phyloP scores from a whole-genome alignment of 2,113 vertebrate genomes.

The Leptodactylus fuscus region DNA sequence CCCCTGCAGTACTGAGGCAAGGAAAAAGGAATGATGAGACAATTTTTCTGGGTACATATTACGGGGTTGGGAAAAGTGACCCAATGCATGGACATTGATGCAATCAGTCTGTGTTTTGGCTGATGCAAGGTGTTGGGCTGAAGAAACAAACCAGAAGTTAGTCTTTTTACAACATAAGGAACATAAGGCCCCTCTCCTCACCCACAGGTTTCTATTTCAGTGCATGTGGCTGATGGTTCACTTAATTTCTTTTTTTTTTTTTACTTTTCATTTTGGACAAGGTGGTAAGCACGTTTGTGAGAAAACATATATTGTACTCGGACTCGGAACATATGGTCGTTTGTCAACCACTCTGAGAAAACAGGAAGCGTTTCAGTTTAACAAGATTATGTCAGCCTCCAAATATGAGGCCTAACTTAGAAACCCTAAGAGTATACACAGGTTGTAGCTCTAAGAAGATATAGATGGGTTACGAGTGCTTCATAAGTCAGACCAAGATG shows the following conservation, averaged over 20 bases:
- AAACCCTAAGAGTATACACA: conserved; percentile 55
- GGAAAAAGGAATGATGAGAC: no score
- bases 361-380: conserved; percentile 52
- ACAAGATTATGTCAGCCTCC: conserved; percentile 47
- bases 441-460: neutral
- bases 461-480: neutral
- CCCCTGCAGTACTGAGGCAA: no score
- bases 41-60: no score
- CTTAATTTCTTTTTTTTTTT: neutral
- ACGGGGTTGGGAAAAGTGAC: no score
- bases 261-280: neutral
- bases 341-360: conserved; percentile 57
- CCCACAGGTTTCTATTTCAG: neutral
- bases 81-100: no score
- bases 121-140: neutral
- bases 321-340: conserved; percentile 18
- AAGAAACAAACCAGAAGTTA: no score
- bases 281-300: neutral
- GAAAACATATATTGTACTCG: conserved; percentile 21
- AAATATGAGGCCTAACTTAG: conserved; percentile 29
- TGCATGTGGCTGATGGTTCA: neutral
- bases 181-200: neutral
- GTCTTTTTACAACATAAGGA: neutral
- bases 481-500: conserved; percentile 3
- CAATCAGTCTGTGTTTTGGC: neutral